Evolutionary conservation across 1,140 invertebrate genomes (phyloP).

Genomic region (Pachypeltis micranthus): DNA sequence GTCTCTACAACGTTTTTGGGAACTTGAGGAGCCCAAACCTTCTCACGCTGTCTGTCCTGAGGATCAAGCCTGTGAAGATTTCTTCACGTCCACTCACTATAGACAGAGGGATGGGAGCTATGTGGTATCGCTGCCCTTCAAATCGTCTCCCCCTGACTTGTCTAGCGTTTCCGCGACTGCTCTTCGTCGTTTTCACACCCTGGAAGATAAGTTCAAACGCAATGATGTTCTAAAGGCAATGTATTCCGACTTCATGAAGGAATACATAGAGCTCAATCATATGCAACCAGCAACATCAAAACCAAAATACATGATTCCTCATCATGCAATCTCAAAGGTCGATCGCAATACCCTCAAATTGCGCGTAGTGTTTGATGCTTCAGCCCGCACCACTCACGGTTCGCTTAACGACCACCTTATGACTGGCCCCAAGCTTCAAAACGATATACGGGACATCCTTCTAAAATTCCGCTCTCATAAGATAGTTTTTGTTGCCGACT

Average conservation of each 20-base stretch:
- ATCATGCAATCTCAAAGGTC: slow-evolving; percentile 28
- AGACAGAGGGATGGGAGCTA: neutral
- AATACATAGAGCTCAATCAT: slow-evolving; percentile 5
- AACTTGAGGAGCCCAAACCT: neutral
- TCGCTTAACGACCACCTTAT: slow-evolving; percentile 35
- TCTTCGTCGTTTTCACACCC: too few species aligned
- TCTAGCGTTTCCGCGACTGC: neutral
- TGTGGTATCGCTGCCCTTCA: neutral
- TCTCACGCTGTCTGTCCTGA: neutral
- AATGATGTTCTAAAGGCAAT: neutral
- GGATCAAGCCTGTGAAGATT: neutral
- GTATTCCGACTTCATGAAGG: slow-evolving; percentile 5
- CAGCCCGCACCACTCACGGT: slow-evolving; percentile 29
- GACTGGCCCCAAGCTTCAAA: slow-evolving; percentile 35
- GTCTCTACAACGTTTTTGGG: neutral
- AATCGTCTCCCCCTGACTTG: neutral
- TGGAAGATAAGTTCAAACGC: neutral
- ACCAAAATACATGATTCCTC: slow-evolving; percentile 24
- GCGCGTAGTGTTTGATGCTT: slow-evolving; percentile 34
- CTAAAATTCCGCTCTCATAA: slow-evolving; percentile 34
- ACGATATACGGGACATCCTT: slow-evolving; percentile 34
- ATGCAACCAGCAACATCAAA: neutral
- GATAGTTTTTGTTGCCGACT: slow-evolving; percentile 34
- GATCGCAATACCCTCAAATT: slow-evolving; percentile 29
- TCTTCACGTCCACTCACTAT: neutral